Conservation (phyloP, 2,888 invertebrate species). For the Lypha dubia region DNA sequence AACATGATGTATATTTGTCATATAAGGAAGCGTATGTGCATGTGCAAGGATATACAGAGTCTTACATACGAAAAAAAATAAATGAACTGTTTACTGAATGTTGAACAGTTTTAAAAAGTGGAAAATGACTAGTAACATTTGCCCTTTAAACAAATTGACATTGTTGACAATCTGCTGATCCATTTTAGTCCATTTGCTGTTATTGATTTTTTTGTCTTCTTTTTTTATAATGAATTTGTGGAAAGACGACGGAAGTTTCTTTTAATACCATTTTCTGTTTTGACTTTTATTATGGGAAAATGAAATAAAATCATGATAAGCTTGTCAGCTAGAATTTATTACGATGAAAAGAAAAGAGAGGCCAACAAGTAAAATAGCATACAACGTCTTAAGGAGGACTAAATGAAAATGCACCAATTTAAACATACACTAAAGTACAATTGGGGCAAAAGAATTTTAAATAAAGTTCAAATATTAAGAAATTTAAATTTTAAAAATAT, state of each 20-base stretch:
- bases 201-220: neutral
- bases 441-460: neutral
- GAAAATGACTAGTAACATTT: conserved; percentile 59
- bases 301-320: conserved; percentile 65
- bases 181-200: conserved; percentile 4
- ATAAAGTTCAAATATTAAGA: no score
- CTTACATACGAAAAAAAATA: no score
- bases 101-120: conserved; percentile 33
- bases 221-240: neutral
- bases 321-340: conserved; percentile 42
- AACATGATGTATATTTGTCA: neutral
- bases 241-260: neutral
- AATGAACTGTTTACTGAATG: conserved; percentile 21
- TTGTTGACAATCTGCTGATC: conserved; percentile 62
- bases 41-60: neutral
- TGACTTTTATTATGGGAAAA: conserved; percentile 49
- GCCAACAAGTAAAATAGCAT: neutral
- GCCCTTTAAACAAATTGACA: conserved; percentile 63
- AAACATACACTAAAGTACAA: neutral
- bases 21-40: neutral
- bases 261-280: conserved; percentile 42
- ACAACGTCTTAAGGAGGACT: neutral
- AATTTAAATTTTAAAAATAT: no score
- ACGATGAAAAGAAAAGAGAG: neutral
- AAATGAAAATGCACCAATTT: neutral